Evolutionary conservation across 2,888 invertebrate genomes (phyloP).

Genomic region (Epiblema foenella): DNA sequence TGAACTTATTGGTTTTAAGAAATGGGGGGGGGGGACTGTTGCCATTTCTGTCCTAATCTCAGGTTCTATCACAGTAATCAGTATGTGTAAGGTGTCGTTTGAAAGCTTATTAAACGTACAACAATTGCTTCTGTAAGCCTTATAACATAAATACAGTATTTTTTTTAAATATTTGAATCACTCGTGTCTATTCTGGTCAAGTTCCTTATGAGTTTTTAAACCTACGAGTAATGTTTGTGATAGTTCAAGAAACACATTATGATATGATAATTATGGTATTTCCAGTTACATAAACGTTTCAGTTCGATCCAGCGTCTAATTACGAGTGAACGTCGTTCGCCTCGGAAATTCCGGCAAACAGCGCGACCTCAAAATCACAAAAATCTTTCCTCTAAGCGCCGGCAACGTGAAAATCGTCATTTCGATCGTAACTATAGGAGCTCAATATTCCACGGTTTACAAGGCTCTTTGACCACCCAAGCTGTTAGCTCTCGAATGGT

Average conservation of each 20-base stretch:
- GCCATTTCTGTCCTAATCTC: too few species aligned
- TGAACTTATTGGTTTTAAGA: too few species aligned
- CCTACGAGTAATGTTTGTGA: background rate
- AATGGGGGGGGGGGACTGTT: too few species aligned
- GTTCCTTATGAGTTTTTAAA: background rate
- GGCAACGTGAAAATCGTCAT: background rate
- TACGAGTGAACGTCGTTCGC: background rate
- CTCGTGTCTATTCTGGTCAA: too few species aligned
- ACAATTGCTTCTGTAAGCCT: too few species aligned
- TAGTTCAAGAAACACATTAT: background rate
- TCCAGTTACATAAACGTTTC: background rate
- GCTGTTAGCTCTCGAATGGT: background rate
- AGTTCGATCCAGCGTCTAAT: background rate
- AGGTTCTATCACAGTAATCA: too few species aligned
- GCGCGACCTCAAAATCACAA: background rate
- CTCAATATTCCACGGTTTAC: background rate
- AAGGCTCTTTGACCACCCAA: constrained; percentile 15
- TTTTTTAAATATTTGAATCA: too few species aligned
- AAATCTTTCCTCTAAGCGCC: background rate
- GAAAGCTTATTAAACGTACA: too few species aligned
- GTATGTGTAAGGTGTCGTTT: too few species aligned
- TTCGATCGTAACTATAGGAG: background rate
- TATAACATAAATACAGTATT: too few species aligned
- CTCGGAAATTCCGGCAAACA: background rate
- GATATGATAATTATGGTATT: too few species aligned